Evolutionary conservation across 2,888 invertebrate species (phyloP).

Genomic region (Cephus nigrinus): DNA sequence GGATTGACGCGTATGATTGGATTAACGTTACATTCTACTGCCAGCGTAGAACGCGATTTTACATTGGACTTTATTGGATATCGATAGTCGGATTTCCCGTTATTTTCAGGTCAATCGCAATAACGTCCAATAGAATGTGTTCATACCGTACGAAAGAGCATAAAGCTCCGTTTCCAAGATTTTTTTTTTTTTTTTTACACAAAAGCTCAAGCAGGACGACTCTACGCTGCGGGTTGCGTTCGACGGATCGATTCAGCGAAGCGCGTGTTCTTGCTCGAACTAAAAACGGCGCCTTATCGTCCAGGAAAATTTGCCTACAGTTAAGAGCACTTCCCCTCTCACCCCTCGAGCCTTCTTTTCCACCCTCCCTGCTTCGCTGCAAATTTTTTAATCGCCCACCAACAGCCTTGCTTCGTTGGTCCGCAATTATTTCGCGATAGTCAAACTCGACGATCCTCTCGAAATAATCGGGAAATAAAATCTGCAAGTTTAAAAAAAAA

Average conservation of each 20-base stretch:
- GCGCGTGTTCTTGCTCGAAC: background rate
- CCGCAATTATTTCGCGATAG: background rate
- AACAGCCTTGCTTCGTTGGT: background rate
- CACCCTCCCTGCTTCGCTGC: background rate
- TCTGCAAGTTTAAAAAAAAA: background rate
- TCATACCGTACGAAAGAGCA: background rate
- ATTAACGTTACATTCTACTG: background rate
- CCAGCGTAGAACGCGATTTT: background rate
- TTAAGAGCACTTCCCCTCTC: background rate
- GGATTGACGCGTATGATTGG: background rate
- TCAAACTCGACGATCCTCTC: background rate
- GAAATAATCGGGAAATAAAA: background rate
- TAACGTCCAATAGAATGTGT: background rate
- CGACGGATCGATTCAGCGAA: background rate
- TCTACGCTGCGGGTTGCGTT: background rate
- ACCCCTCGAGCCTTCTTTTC: no score
- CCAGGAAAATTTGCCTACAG: background rate
- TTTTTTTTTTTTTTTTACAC: background rate
- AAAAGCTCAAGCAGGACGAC: background rate
- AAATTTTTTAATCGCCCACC: background rate
- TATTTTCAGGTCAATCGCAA: background rate
- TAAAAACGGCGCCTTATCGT: background rate
- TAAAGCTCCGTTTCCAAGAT: background rate
- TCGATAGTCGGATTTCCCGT: background rate
- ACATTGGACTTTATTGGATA: background rate